These are phyloP conservation scores for Benitochromis conjunctus DNA, from an alignment of 2,113 vertebrate species.

Conservation along the genomic window DNA sequence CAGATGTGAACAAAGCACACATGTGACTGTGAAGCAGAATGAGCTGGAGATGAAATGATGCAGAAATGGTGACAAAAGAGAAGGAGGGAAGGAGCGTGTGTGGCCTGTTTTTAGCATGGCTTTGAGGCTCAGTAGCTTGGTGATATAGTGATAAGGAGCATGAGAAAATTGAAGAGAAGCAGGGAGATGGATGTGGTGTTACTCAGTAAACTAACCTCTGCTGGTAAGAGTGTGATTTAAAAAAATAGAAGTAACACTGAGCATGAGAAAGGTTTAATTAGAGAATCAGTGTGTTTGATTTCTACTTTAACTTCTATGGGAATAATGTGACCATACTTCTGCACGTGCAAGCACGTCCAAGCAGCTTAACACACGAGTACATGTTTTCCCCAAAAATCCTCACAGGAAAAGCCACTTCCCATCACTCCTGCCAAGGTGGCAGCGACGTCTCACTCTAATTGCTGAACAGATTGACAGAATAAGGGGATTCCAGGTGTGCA, in stretches of 20 bases:
- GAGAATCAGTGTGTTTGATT: neutral
- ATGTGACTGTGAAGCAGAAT: neutral
- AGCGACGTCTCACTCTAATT: conserved; percentile 30
- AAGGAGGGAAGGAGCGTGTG: neutral
- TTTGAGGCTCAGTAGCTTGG: neutral
- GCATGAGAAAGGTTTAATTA: conserved; percentile 16
- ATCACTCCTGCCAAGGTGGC: neutral
- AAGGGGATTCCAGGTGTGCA: neutral
- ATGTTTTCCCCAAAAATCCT: neutral
- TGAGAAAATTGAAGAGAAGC: neutral
- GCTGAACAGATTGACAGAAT: conserved; percentile 35
- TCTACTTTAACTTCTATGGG: neutral
- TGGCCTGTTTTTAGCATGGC: neutral
- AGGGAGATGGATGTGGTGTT: neutral
- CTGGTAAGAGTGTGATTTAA: conserved; percentile 7
- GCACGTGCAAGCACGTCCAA: neutral
- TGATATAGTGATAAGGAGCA: neutral
- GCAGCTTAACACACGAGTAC: neutral
- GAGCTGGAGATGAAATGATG: neutral
- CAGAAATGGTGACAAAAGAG: neutral
- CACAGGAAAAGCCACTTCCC: neutral
- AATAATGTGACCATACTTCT: neutral
- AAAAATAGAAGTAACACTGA: neutral
- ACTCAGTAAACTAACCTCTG: conserved; percentile 13
- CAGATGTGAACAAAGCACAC: neutral